A percentile compares a stretch with the other conserved stretches of the same genome.
phyloP scores from a whole-genome alignment of 2,113 vertebrate genomes.

The Mellivora capensis region DNA sequence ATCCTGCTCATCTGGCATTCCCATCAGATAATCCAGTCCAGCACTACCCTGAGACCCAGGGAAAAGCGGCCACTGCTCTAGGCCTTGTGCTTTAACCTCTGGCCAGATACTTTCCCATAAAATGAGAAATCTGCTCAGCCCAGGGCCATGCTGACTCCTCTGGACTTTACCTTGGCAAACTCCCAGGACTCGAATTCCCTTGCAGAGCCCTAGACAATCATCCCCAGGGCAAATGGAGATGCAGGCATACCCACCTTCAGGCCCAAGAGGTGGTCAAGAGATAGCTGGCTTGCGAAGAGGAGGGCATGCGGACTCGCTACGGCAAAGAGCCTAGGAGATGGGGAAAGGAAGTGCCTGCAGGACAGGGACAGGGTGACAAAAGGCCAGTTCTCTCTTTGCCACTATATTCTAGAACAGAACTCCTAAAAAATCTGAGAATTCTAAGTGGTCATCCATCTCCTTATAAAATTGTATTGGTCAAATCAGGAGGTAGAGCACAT shows the following conservation, averaged over 20 bases:
- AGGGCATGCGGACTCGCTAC: background rate
- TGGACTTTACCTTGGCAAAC: background rate
- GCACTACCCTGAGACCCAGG: background rate
- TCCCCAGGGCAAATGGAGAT: background rate
- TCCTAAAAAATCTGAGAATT: background rate
- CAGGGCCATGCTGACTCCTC: background rate
- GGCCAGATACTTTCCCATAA: background rate
- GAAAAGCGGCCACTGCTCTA: background rate
- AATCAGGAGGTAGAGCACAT: background rate
- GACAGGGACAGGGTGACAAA: background rate
- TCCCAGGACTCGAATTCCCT: background rate
- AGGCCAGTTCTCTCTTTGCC: background rate
- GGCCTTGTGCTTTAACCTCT: background rate
- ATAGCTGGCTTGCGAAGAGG: background rate
- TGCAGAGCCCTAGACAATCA: background rate
- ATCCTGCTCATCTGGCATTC: background rate
- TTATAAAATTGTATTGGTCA: background rate
- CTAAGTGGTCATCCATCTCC: background rate
- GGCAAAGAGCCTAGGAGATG: background rate
- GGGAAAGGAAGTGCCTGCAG: background rate
- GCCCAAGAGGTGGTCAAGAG: background rate
- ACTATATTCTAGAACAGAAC: background rate
- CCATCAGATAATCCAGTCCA: background rate
- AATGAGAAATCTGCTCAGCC: background rate
- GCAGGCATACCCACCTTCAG: background rate